Evolutionary conservation across 1,140 invertebrate genomes (phyloP), one percentile per base, ranked within the genome.

Genomic region (Microplitis demolitor): DNA sequence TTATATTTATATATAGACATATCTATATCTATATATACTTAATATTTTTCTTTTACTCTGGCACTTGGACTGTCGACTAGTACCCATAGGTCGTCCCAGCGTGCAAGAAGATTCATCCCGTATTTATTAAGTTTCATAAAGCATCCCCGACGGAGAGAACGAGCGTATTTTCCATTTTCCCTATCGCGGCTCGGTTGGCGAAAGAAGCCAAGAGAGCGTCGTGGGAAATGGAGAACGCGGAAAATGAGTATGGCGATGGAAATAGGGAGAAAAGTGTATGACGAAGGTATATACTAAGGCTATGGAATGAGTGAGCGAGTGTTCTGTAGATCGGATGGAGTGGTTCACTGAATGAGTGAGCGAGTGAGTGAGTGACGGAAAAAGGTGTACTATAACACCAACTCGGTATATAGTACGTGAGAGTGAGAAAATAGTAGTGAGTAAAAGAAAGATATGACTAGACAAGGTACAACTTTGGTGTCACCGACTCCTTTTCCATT

Each of bases 81-180:
- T 39, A 45, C 37, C 66, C 8, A 34, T 8, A 9, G 50, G 11
- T 50, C 51, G 66, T n/a, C 62, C 60, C 69, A 45, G 60, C 56
- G 56, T n/a, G 54, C 24, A 50, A 73, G 77, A 77, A 83, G 82
- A 86, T 85, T 85, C 84, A 85, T 87, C 83, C 83, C 80, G 81
- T 85, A 85, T 84, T 86, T 86, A 87, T 86, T 85, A 85, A 86
- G 85, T 87, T 86, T 85, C 79, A 85, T 85, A 85, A 86, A 87
- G 81, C 80, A 82, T 79, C 78, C 73, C 63, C 73, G 67, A 62
- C 14, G 34, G 13, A 66, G 60, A 66, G 60, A 62, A 63, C 39
- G 35, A 56, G 33, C 31, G 80, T 84, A 83, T 83, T 82, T 85
- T 85, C 82, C 83, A 85, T 87, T 87, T 87, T 85, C 83, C 81